These are phyloP conservation scores for Acholoe squamosa DNA, from an alignment of 2,888 invertebrate species.

Conservation along the genomic window DNA sequence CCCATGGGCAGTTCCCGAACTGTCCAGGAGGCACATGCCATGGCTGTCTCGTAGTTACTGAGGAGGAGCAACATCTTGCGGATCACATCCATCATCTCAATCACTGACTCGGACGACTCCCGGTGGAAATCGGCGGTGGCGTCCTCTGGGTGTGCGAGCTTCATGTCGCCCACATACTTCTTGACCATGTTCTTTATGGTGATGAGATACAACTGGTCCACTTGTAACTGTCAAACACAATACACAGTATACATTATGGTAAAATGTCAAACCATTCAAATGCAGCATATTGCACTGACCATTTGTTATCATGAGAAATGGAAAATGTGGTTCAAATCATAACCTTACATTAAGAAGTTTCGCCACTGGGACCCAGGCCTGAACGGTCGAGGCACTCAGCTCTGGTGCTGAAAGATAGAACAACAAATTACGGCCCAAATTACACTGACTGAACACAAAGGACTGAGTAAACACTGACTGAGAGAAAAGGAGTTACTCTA, in stretches of 20 bases:
- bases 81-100: slow-evolving; percentile 71
- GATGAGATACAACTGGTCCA: slow-evolving; percentile 75
- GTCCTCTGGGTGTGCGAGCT: not conserved
- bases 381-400: slow-evolving; percentile 62
- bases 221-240: slow-evolving; percentile 70
- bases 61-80: slow-evolving; percentile 72
- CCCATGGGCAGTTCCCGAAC: slow-evolving; percentile 77
- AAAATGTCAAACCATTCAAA: too few species aligned
- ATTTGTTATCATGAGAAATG: too few species aligned
- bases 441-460: too few species aligned
- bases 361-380: slow-evolving; percentile 54
- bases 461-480: too few species aligned
- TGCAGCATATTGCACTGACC: too few species aligned
- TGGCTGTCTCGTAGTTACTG: slow-evolving; percentile 74
- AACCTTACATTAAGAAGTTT: slow-evolving; percentile 35
- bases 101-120: slow-evolving; percentile 72
- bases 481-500: too few species aligned
- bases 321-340: too few species aligned
- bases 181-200: slow-evolving; percentile 76
- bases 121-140: slow-evolving; percentile 73
- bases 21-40: slow-evolving; percentile 77
- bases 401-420: slow-evolving; percentile 61
- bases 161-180: slow-evolving; percentile 68
- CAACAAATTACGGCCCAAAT: too few species aligned
- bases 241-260: too few species aligned